Evolutionary conservation across 2,888 invertebrate species (phyloP).

Genomic region (Spodoptera littoralis): DNA sequence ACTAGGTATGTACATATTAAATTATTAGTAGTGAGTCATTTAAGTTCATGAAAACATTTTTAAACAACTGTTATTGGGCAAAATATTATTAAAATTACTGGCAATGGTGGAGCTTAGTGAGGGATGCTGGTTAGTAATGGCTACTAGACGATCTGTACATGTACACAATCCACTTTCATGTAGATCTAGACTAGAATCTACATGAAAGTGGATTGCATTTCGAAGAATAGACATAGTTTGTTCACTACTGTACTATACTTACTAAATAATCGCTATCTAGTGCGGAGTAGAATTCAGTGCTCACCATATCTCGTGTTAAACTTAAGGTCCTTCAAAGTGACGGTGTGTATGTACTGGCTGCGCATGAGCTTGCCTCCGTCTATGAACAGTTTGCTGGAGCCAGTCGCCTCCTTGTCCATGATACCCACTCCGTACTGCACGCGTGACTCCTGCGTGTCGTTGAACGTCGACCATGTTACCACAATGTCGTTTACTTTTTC

Average conservation of each 20-base stretch:
- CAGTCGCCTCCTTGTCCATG: slow-evolving; percentile 87
- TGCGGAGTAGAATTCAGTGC: slow-evolving; percentile 2
- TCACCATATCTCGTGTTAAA: slow-evolving; percentile 91
- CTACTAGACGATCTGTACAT: no score
- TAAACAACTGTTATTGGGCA: no score
- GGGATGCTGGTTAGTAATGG: no score
- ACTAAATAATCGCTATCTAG: no score
- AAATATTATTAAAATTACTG: no score
- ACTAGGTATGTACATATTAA: background rate
- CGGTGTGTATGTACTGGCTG: slow-evolving; percentile 94
- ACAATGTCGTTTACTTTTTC: slow-evolving; percentile 80
- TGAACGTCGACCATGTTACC: slow-evolving; percentile 96
- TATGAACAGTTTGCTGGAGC: slow-evolving; percentile 90
- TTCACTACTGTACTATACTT: no score
- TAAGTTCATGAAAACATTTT: no score
- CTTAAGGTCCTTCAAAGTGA: slow-evolving; percentile 89
- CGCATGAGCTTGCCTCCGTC: slow-evolving; percentile 92
- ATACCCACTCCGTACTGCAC: slow-evolving; percentile 93
- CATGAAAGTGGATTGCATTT: no score
- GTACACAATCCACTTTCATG: no score
- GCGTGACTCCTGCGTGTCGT: slow-evolving; percentile 90
- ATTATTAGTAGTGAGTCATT: background rate
- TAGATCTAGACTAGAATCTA: no score
- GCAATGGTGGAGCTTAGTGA: no score
- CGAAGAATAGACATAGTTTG: no score